phyloP scores from a whole-genome alignment of 2,888 invertebrate genomes.

The Cyaniris semiargus region DNA sequence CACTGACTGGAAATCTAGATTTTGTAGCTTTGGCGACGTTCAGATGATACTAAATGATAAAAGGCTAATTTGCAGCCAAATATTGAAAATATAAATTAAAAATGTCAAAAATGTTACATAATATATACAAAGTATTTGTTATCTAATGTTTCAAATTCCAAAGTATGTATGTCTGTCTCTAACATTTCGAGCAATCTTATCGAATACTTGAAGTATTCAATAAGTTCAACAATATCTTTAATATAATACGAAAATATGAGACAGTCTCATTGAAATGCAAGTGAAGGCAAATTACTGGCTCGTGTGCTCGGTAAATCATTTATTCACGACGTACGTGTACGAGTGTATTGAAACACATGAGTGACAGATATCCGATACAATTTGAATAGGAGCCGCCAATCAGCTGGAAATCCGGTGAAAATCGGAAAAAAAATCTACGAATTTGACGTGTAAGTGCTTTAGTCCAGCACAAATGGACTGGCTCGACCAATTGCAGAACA shows the following conservation, averaged over 20 bases:
- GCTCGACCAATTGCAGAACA: not conserved
- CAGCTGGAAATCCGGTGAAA: not conserved
- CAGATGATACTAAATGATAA: not conserved
- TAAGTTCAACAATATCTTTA: too few species aligned
- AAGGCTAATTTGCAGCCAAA: too few species aligned
- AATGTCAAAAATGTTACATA: too few species aligned
- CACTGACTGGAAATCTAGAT: not conserved
- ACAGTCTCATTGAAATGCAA: not conserved
- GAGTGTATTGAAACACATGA: slow-evolving; percentile 6
- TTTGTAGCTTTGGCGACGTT: not conserved
- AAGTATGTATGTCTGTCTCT: too few species aligned
- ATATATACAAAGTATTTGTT: too few species aligned
- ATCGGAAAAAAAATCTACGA: not conserved
- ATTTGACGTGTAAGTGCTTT: not conserved
- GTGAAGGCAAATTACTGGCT: slow-evolving; percentile 14
- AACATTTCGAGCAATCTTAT: too few species aligned
- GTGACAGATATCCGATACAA: slow-evolving; percentile 4
- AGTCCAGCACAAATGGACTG: not conserved
- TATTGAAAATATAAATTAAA: too few species aligned
- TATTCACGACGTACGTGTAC: not conserved
- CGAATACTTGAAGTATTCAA: too few species aligned
- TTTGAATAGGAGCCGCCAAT: slow-evolving; percentile 1
- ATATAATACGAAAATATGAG: too few species aligned
- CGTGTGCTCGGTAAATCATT: not conserved
- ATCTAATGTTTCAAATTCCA: too few species aligned